Percentiles rank a stretch among this genome's conserved stretches.
These are phyloP conservation scores for Beroe forskalii DNA, from an alignment of 37 sponge, comb jelly and placozoan genomes.

Conservation along the genomic window DNA sequence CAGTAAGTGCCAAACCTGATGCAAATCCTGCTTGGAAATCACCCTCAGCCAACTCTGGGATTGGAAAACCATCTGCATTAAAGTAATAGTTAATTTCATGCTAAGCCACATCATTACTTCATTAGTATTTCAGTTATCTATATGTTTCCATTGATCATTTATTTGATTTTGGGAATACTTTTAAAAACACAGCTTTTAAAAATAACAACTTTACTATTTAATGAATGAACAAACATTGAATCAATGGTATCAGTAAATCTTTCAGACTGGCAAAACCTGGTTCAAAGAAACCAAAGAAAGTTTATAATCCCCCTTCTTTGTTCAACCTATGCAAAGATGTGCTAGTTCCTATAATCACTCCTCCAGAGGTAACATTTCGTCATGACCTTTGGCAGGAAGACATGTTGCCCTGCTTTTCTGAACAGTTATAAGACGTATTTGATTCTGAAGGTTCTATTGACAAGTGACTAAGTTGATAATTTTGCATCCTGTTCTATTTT, in stretches of 20 bases:
- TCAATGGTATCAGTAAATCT: no score
- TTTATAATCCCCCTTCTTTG: slow-evolving; percentile 26
- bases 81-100: neutral
- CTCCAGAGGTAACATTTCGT: slow-evolving; percentile 18
- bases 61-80: neutral
- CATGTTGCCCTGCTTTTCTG: neutral
- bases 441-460: neutral
- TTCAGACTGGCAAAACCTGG: neutral
- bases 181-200: neutral
- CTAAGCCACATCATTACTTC: no score
- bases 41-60: neutral
- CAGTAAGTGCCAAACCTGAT: neutral
- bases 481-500: no score
- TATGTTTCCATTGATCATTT: no score
- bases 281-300: slow-evolving; percentile 13
- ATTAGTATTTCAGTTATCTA: no score
- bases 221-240: neutral
- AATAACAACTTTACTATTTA: neutral
- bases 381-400: neutral
- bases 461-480: neutral
- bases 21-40: neutral
- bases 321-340: slow-evolving; percentile 10
- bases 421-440: neutral
- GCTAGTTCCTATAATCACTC: neutral
- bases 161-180: no score